These are phyloP conservation scores for Geophilus truncorum DNA, from an alignment of 2,888 invertebrate genomes.

Conservation along the genomic window DNA sequence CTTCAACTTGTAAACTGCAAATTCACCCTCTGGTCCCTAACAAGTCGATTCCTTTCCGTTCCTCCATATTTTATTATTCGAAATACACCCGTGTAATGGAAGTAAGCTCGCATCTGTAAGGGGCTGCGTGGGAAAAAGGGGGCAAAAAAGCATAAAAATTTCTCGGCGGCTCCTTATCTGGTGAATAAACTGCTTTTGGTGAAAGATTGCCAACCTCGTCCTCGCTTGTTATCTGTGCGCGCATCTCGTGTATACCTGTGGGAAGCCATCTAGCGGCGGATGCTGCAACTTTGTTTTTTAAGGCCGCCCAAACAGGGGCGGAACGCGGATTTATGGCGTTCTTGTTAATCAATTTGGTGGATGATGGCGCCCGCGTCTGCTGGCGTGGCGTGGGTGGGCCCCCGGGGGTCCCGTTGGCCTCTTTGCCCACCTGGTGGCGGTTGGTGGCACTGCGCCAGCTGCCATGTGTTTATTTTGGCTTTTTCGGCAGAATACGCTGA, in stretches of 20 bases:
- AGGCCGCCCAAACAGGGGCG: not conserved
- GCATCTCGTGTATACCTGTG: not conserved
- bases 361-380: not conserved
- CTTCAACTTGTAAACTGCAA: too few species aligned
- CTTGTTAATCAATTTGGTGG: constrained; percentile 12
- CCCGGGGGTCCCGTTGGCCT: not conserved
- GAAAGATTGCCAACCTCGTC: constrained; percentile 5
- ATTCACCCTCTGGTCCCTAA: too few species aligned
- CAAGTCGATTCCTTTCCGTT: too few species aligned
- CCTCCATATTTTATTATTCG: too few species aligned
- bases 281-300: not conserved
- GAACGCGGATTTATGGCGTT: not conserved
- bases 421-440: not conserved
- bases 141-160: not conserved
- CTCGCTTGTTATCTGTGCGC: not conserved
- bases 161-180: not conserved
- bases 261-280: not conserved
- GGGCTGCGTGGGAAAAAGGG: too few species aligned
- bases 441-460: not conserved
- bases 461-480: not conserved
- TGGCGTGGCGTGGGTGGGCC: constrained; percentile 12
- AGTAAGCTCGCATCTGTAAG: too few species aligned
- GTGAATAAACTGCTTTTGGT: constrained; percentile 12
- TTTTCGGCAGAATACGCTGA: not conserved
- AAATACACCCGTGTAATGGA: too few species aligned